These are phyloP conservation scores for Drosophila yakuba DNA, from an alignment of 1,140 invertebrate species.

Conservation along the genomic window DNA sequence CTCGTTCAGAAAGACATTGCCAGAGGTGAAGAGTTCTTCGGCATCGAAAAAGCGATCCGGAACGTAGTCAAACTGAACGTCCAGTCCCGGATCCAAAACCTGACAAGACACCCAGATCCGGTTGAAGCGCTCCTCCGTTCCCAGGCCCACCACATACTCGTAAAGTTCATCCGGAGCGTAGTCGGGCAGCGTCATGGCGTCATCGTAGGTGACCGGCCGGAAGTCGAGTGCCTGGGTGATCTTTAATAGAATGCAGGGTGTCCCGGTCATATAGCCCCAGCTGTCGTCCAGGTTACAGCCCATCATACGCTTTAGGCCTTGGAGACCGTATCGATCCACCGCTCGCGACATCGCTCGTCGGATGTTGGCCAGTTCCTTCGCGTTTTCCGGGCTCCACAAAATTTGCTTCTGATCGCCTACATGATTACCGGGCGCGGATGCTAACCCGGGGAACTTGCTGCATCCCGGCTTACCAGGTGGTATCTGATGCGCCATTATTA, in stretches of 20 bases:
- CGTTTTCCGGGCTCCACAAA: constrained; percentile 6
- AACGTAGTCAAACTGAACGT: constrained; percentile 22
- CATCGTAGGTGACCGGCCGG: constrained; percentile 30
- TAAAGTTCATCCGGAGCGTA: constrained; percentile 33
- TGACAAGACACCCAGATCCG: constrained; percentile 56
- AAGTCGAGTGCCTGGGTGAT: constrained; percentile 51
- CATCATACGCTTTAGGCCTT: constrained; percentile 14
- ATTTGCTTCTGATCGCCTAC: constrained; percentile 36
- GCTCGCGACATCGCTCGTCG: constrained; percentile 17
- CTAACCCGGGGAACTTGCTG: constrained; percentile 27
- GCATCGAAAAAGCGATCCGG: constrained; percentile 37
- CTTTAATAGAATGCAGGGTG: constrained; percentile 60
- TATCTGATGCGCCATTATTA: not conserved
- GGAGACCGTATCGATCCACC: constrained; percentile 17
- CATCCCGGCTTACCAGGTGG: constrained; percentile 8
- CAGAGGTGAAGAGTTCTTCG: constrained; percentile 21
- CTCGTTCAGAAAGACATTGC: not conserved
- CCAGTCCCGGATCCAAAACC: not conserved
- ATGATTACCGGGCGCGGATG: constrained; percentile 20
- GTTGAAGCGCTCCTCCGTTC: constrained; percentile 27
- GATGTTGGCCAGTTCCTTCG: constrained; percentile 1
- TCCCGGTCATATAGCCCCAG: constrained; percentile 43
- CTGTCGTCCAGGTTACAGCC: constrained; percentile 47
- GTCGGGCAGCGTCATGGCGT: constrained; percentile 24
- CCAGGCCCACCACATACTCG: constrained; percentile 18